A percentile compares a stretch with the other conserved stretches of the same genome.
Evolutionary conservation across 2,888 invertebrate species (phyloP).

Genomic region (Euplexia lucipara): DNA sequence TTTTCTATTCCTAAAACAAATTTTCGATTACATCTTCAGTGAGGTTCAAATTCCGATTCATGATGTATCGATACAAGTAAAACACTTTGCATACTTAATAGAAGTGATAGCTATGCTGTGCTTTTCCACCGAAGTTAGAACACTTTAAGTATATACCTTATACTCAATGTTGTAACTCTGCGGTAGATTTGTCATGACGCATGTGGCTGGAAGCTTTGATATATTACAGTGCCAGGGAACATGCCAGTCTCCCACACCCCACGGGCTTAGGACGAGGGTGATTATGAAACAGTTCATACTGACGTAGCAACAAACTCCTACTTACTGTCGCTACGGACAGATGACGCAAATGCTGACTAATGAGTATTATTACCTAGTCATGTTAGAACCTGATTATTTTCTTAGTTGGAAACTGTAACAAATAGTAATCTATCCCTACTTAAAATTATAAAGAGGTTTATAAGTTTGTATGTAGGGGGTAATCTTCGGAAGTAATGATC

Average conservation of each 20-base stretch:
- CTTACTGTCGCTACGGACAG: neutral
- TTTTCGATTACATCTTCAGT: too few species aligned
- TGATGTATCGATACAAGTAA: too few species aligned
- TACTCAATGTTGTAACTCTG: neutral
- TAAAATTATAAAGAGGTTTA: too few species aligned
- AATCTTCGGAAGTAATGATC: too few species aligned
- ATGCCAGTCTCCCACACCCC: slow-evolving; percentile 14
- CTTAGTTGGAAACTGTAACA: neutral
- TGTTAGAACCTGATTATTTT: neutral
- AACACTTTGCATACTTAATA: too few species aligned
- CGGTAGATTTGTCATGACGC: slow-evolving; percentile 23
- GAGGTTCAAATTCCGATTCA: too few species aligned
- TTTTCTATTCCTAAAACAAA: too few species aligned
- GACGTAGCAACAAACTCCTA: neutral
- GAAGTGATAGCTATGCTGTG: neutral
- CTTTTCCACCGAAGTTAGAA: too few species aligned
- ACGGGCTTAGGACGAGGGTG: slow-evolving; percentile 20
- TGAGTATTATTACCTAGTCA: neutral
- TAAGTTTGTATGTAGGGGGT: too few species aligned
- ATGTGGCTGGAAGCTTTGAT: slow-evolving; percentile 22
- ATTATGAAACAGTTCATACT: slow-evolving; percentile 35
- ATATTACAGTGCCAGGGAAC: slow-evolving; percentile 10
- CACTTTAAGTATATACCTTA: too few species aligned
- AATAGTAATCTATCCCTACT: too few species aligned
- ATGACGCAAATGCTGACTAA: slow-evolving; percentile 28